Evolutionary conservation across 2,797 vertebrate species (phyloP).

Genomic region (Molossus alvarezi): DNA sequence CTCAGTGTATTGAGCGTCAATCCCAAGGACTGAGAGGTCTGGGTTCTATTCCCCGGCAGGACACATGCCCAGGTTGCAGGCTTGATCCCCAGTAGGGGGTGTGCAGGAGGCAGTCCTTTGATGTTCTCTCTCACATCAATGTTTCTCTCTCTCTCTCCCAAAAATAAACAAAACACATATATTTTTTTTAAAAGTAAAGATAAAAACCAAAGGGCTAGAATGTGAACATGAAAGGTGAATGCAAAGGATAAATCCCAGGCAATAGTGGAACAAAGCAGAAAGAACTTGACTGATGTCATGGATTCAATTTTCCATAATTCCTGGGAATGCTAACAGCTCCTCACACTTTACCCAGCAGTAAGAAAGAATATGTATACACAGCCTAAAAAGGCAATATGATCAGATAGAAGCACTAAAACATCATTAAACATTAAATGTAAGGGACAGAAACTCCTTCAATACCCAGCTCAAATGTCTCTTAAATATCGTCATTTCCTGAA

Average conservation of each 20-base stretch:
- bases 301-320: background rate
- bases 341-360: background rate
- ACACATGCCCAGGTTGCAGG: too few species aligned
- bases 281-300: background rate
- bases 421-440: slow-evolving; percentile 16
- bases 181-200: too few species aligned
- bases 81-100: too few species aligned
- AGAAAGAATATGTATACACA: background rate
- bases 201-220: background rate
- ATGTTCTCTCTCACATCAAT: too few species aligned
- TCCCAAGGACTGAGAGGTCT: too few species aligned
- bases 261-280: background rate
- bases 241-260: background rate
- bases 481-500: slow-evolving; percentile 22
- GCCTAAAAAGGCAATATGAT: background rate
- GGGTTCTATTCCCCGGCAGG: too few species aligned
- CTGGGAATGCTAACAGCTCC: background rate
- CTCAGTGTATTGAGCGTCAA: too few species aligned
- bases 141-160: too few species aligned
- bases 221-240: background rate
- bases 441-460: slow-evolving; percentile 24
- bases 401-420: slow-evolving; percentile 17
- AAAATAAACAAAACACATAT: too few species aligned
- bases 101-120: too few species aligned
- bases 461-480: slow-evolving; percentile 69